Evolutionary conservation across 1,140 invertebrate species (phyloP).

Genomic region (Spodoptera litura): DNA sequence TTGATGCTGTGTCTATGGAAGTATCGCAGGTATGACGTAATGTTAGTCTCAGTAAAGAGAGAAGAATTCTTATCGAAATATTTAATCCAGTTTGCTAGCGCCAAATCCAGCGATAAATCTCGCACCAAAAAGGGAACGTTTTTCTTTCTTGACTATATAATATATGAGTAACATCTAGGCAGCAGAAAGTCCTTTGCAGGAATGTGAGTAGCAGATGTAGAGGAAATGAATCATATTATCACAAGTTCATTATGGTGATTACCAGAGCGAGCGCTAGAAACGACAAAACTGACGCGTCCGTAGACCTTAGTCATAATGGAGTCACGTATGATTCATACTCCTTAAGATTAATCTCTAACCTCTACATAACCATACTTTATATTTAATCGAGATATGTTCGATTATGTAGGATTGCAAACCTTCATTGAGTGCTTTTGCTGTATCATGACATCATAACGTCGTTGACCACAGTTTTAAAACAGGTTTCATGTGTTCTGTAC

Average conservation of each 20-base stretch:
- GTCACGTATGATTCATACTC: conserved; percentile 39
- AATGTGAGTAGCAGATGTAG: conserved; percentile 22
- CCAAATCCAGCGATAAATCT: conserved; percentile 51
- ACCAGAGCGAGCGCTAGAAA: neutral
- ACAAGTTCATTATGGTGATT: conserved; percentile 32
- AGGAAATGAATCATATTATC: conserved; percentile 19
- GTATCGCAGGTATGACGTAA: conserved; percentile 24
- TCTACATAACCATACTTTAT: conserved; percentile 20
- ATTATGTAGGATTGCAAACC: neutral
- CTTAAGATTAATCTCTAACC: conserved; percentile 1
- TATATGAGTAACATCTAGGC: neutral
- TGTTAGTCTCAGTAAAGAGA: conserved; percentile 2
- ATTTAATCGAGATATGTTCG: neutral
- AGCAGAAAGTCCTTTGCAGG: neutral
- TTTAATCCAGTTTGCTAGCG: conserved; percentile 43
- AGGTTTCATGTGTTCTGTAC: neutral
- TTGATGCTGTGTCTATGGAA: conserved; percentile 23
- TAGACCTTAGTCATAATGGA: conserved; percentile 28
- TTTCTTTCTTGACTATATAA: conserved; percentile 23
- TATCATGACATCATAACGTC: conserved; percentile 19
- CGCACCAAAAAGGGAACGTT: conserved; percentile 26
- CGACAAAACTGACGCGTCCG: conserved; percentile 4
- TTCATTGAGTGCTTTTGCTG: neutral
- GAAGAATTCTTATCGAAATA: conserved; percentile 32
- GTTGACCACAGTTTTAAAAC: conserved; percentile 13